Conservation (phyloP, 2,888 invertebrate species). For the Drosophila formosana region DNA sequence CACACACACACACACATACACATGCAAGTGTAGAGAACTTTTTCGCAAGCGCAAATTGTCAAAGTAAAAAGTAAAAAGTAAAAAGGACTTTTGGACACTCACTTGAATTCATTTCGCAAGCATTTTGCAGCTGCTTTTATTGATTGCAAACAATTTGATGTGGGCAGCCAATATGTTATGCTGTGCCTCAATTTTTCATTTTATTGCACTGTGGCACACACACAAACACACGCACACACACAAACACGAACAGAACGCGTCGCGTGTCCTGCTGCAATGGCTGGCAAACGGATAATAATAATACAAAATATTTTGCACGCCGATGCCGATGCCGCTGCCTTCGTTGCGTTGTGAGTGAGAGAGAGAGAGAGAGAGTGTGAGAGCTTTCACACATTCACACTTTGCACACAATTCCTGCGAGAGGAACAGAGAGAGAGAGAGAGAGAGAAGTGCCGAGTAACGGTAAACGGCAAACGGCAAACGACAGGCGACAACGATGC, state of each 20-base stretch:
- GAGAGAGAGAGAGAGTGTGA: constrained; percentile 41
- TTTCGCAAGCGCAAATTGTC: constrained; percentile 39
- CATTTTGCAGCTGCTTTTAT: constrained; percentile 46
- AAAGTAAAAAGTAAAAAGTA: background rate
- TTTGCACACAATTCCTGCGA: background rate
- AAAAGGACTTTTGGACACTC: constrained; percentile 39
- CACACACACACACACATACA: constrained; percentile 35
- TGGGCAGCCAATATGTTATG: constrained; percentile 28
- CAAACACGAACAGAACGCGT: constrained; percentile 11
- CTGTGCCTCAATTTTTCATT: constrained; percentile 20
- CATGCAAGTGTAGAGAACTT: constrained; percentile 51
- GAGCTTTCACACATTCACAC: constrained; percentile 59
- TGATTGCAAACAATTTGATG: constrained; percentile 62
- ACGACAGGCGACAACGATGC: constrained; percentile 30
- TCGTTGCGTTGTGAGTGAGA: too few species aligned
- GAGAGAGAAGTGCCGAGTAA: constrained; percentile 1
- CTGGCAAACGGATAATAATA: constrained; percentile 65
- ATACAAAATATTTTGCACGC: constrained; percentile 58
- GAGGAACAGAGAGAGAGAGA: constrained; percentile 3
- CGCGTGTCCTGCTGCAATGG: constrained; percentile 66
- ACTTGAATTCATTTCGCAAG: constrained; percentile 43
- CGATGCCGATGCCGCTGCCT: constrained; percentile 36
- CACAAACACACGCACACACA: background rate
- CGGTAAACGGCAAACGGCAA: constrained; percentile 2
- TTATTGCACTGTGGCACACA: constrained; percentile 15